Evolutionary conservation across 92 coral and sea anemone genomes (phyloP), one percentile per base, ranked within the genome.

Genomic region (Blastomussa wellsi): DNA sequence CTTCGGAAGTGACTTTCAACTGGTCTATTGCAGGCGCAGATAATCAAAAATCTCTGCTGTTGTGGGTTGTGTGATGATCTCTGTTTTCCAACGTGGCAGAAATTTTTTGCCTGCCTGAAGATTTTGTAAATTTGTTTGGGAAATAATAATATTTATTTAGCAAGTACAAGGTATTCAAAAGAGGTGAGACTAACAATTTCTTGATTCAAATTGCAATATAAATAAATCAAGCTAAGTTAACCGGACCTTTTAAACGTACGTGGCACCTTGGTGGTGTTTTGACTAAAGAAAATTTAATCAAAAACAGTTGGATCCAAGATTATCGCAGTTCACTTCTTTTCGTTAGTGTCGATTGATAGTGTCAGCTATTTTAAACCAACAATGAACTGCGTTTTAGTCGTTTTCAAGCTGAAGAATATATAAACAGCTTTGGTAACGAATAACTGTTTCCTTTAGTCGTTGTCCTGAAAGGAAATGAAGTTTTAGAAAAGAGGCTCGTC

Each of bases 11-110:
- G 7, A 4, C 8, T 70, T 38, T 22, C 44, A 70, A 70, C 68
- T 62, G 75, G 31, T 16, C 74, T 32, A 68, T 36, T 68, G 74
- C 44, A 70, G 75, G 75, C 75, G 41, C 75, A 70, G 75, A 16
- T 4, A 5, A 38, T 70, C 26, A 19, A 8, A n/a, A 6, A 26
- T 26, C 8, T 19, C 20, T 28, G n/a, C 38, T 11, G 7, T 11
- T 32, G 1, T 67, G 20, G n/a, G n/a, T n/a, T n/a, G n/a, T n/a
- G n/a, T n/a, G n/a, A n/a, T 2, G 17, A 29, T 36, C 9, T 29
- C 20, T 44, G 68, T 62, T 62, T 62, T 62, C 68, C 68, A 62
- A 62, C 68, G 68, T 62, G 68, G 68, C 68, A 29, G 16, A 26
- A 62, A 9, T 26, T 28, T 44, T 7, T 4, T 28, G 16, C 17